These are phyloP conservation scores for Drosophila pegasa DNA, from an alignment of 2,888 invertebrate genomes.

Conservation along the genomic window DNA sequence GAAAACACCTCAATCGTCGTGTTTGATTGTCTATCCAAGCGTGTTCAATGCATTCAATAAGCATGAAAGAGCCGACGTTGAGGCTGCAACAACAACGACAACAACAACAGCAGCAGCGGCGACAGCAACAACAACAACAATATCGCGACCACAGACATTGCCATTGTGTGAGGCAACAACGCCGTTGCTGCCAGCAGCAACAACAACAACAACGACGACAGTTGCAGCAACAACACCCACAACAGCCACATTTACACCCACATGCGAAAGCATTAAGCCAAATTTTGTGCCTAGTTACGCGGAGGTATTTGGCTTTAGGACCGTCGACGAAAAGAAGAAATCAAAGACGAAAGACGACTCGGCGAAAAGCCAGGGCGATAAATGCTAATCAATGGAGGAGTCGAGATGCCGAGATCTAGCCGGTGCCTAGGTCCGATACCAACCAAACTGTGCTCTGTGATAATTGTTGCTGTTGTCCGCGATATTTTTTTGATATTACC, in stretches of 20 bases:
- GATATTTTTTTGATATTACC: slow-evolving; percentile 26
- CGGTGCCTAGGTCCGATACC: slow-evolving; percentile 19
- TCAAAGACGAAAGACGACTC: slow-evolving; percentile 41
- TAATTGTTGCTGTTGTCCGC: slow-evolving; percentile 56
- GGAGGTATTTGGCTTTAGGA: slow-evolving; percentile 68
- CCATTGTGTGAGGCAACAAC: slow-evolving; percentile 56
- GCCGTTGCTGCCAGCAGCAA: slow-evolving; percentile 45
- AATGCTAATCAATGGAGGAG: slow-evolving; percentile 42
- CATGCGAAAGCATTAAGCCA: slow-evolving; percentile 60
- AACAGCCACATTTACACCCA: slow-evolving; percentile 51
- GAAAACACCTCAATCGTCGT: slow-evolving; percentile 81
- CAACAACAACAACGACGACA: slow-evolving; percentile 20
- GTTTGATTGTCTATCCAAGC: slow-evolving; percentile 83
- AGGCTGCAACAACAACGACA: slow-evolving; percentile 32
- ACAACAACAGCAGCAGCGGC: slow-evolving; percentile 27
- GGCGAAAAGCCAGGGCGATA: slow-evolving; percentile 48
- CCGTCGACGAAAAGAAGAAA: slow-evolving; percentile 70
- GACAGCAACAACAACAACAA: slow-evolving; percentile 29
- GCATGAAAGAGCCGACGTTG: slow-evolving; percentile 69
- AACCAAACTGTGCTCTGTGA: slow-evolving; percentile 71
- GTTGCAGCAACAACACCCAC: slow-evolving; percentile 31
- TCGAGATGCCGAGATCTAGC: slow-evolving; percentile 15
- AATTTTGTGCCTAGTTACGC: slow-evolving; percentile 75
- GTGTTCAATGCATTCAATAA: slow-evolving; percentile 81
- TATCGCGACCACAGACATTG: slow-evolving; percentile 37